A percentile compares a stretch with the other conserved stretches of the same genome.
These are phyloP conservation scores for Anisognathus igniventris DNA, from an alignment of 2,797 vertebrate species.

Conservation along the genomic window DNA sequence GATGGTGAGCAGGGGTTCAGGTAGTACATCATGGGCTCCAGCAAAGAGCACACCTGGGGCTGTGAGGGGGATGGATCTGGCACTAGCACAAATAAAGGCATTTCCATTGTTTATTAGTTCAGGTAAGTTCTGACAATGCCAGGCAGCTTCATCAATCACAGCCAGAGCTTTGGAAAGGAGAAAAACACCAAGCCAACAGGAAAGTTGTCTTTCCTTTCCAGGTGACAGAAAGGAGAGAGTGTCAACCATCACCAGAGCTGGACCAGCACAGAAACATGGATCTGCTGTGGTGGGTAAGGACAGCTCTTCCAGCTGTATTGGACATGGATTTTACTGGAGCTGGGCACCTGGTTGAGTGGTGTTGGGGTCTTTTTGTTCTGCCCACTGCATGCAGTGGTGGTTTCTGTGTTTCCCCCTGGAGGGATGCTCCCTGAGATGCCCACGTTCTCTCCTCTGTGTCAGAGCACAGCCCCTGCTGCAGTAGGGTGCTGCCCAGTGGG, in stretches of 20 bases:
- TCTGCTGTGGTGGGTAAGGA: background rate
- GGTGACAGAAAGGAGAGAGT: background rate
- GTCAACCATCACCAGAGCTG: background rate
- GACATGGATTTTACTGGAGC: accelerated
- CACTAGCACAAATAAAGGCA: background rate
- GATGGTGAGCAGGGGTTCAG: background rate
- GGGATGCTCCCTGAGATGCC: background rate
- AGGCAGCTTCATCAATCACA: background rate
- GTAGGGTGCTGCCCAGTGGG: background rate
- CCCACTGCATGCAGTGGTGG: accelerated
- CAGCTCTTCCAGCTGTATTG: background rate
- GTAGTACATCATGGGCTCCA: background rate
- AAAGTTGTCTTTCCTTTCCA: background rate
- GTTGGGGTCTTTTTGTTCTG: background rate
- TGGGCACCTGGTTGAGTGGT: accelerated
- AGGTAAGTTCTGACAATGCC: background rate
- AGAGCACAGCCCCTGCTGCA: background rate
- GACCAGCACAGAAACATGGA: background rate
- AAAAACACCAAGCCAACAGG: background rate
- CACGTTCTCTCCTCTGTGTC: background rate
- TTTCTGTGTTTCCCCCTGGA: background rate
- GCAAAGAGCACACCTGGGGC: background rate
- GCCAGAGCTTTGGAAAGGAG: background rate
- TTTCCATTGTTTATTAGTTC: conserved; percentile 16
- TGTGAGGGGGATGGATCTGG: background rate